Base-by-base conservation (phyloP, 2,888 invertebrate species). In the Bhutanitis thaidina region DNA sequence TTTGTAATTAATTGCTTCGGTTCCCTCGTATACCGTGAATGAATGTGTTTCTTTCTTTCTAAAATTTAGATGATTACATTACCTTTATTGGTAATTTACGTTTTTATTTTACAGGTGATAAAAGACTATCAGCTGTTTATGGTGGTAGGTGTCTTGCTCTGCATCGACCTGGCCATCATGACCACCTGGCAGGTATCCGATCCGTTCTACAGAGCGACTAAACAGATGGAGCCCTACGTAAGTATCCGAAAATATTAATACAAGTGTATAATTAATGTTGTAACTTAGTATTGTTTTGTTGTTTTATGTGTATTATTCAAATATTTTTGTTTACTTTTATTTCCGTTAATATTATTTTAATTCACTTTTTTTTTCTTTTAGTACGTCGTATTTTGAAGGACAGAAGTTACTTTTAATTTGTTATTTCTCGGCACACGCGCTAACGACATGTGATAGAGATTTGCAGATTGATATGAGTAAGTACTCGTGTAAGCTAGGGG, bases 111-210 rank as follows among this genome's bases (percentile, higher is more conserved):
- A 0, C 82, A 96, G 95, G 97, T 98, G 9, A 98, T 98, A 69
- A 98, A 98, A 86, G 99, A 99, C 80, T 98, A 98, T 85, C 98
- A 99, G 80, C 90, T 99, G 48, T 98, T 99, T 80, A 95, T 99
- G 93, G 97, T 99, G 37, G 98, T 99, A 4, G 97, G 97, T 0
- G 94, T 98, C 1, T 87, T 99, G 41, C 89, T 99, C 55, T 92
- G 93, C 53, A 93, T 98, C 37, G 99, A 99, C 81, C 91, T 98
- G 55, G 96, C 95, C 25, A 97, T 99, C 57, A 96, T 99, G 93
- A 96, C 95, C 2, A 96, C 97, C 1, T 99, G 99, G 99, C 98
- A 98, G 77, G 92, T 98, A 48, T 94, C 98, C 0, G 98, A 98
- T 82, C 98, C 98, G 0, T 97, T 97, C 84, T 97, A 96, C 77